These are phyloP conservation scores for Sciaenops ocellatus DNA, from an alignment of 2,797 vertebrate species.

Conservation along the genomic window DNA sequence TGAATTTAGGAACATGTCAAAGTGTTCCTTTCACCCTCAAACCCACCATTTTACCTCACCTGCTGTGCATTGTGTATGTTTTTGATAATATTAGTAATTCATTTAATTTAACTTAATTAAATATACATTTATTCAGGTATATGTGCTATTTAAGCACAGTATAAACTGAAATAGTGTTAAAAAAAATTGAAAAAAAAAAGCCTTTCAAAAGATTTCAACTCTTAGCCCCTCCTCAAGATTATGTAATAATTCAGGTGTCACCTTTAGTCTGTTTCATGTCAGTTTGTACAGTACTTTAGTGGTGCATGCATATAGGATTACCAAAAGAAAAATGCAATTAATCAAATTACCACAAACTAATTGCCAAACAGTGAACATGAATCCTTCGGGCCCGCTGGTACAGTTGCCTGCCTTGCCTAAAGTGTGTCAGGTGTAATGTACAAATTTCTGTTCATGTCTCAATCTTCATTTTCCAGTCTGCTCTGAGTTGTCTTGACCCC, in stretches of 20 bases:
- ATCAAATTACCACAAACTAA: not conserved
- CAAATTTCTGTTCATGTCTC: not conserved
- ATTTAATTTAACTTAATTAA: not conserved
- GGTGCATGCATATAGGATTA: not conserved
- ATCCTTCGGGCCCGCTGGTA: not conserved
- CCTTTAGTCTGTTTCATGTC: not conserved
- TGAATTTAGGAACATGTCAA: no score
- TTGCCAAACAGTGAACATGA: not conserved
- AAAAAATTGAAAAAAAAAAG: not conserved
- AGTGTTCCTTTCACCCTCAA: not conserved
- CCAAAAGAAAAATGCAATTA: not conserved
- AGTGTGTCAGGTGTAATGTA: not conserved
- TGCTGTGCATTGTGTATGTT: not conserved
- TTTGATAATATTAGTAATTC: not conserved
- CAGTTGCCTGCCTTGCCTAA: not conserved
- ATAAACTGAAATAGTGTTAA: not conserved
- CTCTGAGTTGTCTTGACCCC: not conserved
- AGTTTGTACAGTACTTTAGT: not conserved
- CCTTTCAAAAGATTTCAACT: not conserved
- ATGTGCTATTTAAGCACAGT: not conserved
- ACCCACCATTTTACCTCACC: not conserved
- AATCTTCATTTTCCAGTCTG: not conserved
- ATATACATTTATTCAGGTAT: not conserved
- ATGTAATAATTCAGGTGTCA: constrained; percentile 10
- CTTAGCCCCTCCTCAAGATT: not conserved